These are phyloP conservation scores for Epizoanthus illoricatus DNA, from an alignment of 92 coral and sea anemone genomes.

Conservation along the genomic window DNA sequence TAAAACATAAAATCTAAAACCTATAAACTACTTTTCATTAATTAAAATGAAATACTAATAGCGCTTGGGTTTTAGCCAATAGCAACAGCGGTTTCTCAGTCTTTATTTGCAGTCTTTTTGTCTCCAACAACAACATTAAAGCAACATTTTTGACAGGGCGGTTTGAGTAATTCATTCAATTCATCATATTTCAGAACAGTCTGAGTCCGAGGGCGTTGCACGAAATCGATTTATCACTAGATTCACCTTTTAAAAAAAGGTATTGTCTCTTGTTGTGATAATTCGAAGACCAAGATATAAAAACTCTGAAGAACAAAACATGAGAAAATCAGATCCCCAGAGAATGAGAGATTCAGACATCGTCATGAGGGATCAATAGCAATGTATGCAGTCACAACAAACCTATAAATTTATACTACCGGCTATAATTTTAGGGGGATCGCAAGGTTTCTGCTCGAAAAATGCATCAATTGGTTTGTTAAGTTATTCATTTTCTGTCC, in stretches of 20 bases:
- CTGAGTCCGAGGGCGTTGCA: constrained; percentile 4
- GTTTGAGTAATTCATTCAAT: not conserved
- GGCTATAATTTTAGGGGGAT: not conserved
- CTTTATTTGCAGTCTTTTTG: not conserved
- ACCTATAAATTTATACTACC: too few species aligned
- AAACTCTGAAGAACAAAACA: not conserved
- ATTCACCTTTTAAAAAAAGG: not conserved
- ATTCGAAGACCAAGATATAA: not conserved
- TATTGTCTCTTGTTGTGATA: not conserved
- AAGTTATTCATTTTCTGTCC: not conserved
- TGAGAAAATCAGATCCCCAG: too few species aligned
- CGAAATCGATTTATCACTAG: not conserved
- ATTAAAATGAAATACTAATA: too few species aligned
- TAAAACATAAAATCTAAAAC: too few species aligned
- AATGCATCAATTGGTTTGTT: too few species aligned
- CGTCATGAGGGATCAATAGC: too few species aligned
- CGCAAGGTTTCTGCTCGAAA: not conserved
- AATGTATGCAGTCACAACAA: too few species aligned
- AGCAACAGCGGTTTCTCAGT: not conserved
- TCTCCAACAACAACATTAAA: not conserved
- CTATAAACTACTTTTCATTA: not conserved
- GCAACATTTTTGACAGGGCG: not conserved
- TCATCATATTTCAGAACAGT: not conserved
- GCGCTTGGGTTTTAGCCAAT: not conserved
- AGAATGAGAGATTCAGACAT: too few species aligned